phyloP scores from a whole-genome alignment of 2,888 invertebrate species.

The Xestoiulus laeticollis region DNA sequence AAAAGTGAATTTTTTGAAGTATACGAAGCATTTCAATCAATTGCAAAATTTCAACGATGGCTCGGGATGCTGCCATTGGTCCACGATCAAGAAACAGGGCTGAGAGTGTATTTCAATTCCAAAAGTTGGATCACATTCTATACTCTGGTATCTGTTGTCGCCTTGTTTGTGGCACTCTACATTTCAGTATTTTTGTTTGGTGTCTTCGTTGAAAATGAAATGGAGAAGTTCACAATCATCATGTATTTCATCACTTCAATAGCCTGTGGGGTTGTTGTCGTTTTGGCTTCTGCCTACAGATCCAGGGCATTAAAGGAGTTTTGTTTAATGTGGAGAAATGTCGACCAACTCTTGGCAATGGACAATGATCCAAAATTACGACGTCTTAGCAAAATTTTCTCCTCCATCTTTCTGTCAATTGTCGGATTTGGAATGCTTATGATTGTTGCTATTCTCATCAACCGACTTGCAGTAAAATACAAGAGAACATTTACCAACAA shows the following conservation, averaged over 20 bases:
- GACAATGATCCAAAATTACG: background rate
- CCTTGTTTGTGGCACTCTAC: background rate
- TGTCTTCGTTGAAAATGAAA: background rate
- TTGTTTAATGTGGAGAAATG: background rate
- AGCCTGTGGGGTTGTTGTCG: background rate
- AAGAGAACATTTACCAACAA: background rate
- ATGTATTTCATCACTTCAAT: background rate
- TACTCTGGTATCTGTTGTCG: background rate
- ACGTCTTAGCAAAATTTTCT: background rate
- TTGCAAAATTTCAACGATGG: background rate
- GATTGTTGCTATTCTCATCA: background rate
- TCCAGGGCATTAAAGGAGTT: background rate
- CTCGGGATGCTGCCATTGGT: slow-evolving; percentile 19
- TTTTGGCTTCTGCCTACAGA: background rate
- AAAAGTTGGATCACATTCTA: background rate
- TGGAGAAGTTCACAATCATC: background rate
- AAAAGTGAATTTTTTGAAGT: background rate
- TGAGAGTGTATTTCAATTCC: background rate
- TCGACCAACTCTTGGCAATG: slow-evolving; percentile 1
- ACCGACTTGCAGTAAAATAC: background rate
- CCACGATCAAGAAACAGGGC: background rate
- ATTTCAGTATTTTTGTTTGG: background rate
- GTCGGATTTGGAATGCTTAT: background rate
- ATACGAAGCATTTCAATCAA: background rate
- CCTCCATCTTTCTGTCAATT: background rate